Base-by-base conservation (phyloP, 2,888 invertebrate genomes). In the Amaurobius ferox region DNA sequence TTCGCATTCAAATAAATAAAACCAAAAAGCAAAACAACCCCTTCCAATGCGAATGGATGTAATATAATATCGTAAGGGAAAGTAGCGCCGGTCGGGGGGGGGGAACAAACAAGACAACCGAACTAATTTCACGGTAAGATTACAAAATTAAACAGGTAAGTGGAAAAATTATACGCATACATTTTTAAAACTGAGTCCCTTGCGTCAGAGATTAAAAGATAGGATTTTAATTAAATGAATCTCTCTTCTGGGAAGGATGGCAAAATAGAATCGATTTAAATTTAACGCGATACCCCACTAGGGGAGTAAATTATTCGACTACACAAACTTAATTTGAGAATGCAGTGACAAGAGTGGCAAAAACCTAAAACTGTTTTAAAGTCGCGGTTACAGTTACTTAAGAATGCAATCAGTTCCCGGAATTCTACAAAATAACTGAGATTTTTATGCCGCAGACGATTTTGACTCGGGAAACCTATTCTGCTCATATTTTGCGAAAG, bases 111-210 rank as follows among this genome's bases (percentile, higher is more conserved):
- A 64, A 19, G 28, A 23, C 44, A 1, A 39, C 26, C 23, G 55
- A 83, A 76, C 72, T 85, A 85, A 85, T 85, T 78, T 85, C 77
- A 85, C 77, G 66, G 64, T 66, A 71, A 71, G 72, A 72, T 85
- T 72, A 68, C 62, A 70, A 71, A 85, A 76, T 83, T 83, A 83
- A 85, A 77, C 77, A 77, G 83, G 72, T 77, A 77, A 66, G 62
- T 40, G 73, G 61, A 77, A 44, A 77, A 85, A 66, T 77, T 77
- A 72, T 72, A 72, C 83, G 71, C 16, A 72, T 66, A 32, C 77
- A 85, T 77, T 85, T 85, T 85, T 77, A 78, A 85, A 83, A 68
- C 67, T 29, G 23, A 32, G 32, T 55, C 13, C 13, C 35, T 48
- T 26, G 68, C 74, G 16, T 64, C 48, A 29, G 30, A 73, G 68